These are phyloP conservation scores for Apodemus agrarius DNA, from an alignment of 2,797 vertebrate species.

Conservation along the genomic window DNA sequence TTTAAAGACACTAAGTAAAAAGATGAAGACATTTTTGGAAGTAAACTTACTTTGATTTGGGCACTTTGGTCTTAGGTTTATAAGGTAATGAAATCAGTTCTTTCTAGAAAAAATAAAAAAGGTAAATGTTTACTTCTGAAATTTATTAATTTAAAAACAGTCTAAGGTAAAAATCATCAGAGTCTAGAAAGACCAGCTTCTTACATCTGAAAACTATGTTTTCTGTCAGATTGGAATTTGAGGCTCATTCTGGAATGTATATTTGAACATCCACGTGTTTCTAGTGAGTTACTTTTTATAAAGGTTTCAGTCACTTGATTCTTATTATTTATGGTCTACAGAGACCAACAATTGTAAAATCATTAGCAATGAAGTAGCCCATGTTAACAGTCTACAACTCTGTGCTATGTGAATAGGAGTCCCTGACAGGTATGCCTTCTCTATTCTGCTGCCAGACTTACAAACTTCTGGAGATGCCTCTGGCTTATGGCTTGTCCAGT, in stretches of 20 bases:
- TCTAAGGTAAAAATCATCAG: slow-evolving; percentile 37
- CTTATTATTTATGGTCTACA: slow-evolving; percentile 18
- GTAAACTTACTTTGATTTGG: slow-evolving; percentile 76
- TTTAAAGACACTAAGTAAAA: neutral
- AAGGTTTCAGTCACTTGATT: neutral
- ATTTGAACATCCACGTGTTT: neutral
- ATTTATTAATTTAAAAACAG: slow-evolving; percentile 47
- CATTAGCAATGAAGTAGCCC: neutral
- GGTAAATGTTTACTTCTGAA: slow-evolving; percentile 52
- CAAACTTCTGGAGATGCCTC: neutral
- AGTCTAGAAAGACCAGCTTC: slow-evolving; percentile 31
- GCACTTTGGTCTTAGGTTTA: slow-evolving; percentile 73
- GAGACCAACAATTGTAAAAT: slow-evolving; percentile 21
- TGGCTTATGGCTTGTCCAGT: neutral
- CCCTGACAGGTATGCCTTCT: neutral
- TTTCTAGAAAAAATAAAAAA: slow-evolving; percentile 80
- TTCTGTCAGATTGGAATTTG: slow-evolving; percentile 3
- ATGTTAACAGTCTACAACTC: neutral
- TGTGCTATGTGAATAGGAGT: neutral
- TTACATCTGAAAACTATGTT: neutral
- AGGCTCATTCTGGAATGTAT: neutral
- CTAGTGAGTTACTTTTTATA: neutral
- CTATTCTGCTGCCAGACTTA: neutral
- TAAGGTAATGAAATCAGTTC: slow-evolving; percentile 80
- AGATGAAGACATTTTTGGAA: slow-evolving; percentile 16